Evolutionary conservation across 2,797 vertebrate species (phyloP), one percentile per base, ranked within the genome.

Genomic region (Enteromius unitaeniatus): DNA sequence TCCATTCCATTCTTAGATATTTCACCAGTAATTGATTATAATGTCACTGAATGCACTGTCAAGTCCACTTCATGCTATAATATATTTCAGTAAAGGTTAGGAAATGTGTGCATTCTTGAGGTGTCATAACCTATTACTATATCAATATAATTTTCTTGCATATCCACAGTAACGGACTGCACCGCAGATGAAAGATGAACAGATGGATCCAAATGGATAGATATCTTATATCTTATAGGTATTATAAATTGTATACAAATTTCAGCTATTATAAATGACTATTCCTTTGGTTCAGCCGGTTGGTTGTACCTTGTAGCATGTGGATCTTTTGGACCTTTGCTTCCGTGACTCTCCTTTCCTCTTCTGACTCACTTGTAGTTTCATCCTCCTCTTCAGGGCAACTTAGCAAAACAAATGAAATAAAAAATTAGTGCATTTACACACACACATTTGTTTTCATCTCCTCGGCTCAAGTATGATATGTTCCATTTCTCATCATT

Each of bases 311-410:
- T 96, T 98, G 97, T 74, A 95, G 93, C 85, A 96, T 97, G 26
- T 97, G 95, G 89, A 97, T 97, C 92, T 92, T 98, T 86, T 95
- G 95, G 69, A 94, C 90, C 65, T 95, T 96, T 84, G 95, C 96
- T 86, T 97, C 97, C 0, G 95, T 93, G 17, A 94, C 95, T 90
- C 93, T 94, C 82, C 92, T 96, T 79, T 99, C 97, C 82, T 98
- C 98, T 58, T 99, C 97, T 1, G 95, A 97, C 88, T 98, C 97
- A 58, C 91, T 96, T 0, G 91, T 93, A 90, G 93, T 95, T 51
- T 95, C 95, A 62, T 96, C 96, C 86, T 97, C 96, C 88, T 97
- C 96, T 89, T 98, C 96, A 4, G 97, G 97, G 89, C 96, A 99
- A 88, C 98, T 99, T 92, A 53, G 28, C 77, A 45, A 79, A 47